phyloP scores from a whole-genome alignment of 2,113 vertebrate species.

The Oryzias woworae region DNA sequence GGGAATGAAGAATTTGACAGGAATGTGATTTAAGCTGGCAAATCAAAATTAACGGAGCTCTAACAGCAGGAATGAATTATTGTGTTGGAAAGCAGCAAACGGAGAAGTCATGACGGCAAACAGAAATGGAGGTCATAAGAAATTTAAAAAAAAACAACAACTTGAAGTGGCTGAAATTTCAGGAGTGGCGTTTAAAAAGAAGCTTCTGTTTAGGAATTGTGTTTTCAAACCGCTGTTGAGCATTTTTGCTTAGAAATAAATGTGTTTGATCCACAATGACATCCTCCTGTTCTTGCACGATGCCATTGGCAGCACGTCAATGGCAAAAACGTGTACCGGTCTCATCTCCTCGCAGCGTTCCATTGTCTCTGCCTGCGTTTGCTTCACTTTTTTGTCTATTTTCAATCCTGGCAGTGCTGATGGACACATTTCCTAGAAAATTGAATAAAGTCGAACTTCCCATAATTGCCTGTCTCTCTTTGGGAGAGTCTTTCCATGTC shows the following conservation, averaged over 20 bases:
- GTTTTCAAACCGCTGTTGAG: background rate
- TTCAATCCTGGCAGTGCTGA: background rate
- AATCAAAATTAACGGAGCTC: constrained; percentile 1
- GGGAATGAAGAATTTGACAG: background rate
- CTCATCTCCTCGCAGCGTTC: constrained; percentile 20
- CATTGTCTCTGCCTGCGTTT: constrained; percentile 9
- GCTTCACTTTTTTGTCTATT: background rate
- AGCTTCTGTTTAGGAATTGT: constrained; percentile 10
- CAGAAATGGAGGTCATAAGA: background rate
- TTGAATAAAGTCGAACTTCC: constrained; percentile 28
- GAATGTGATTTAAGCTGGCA: background rate
- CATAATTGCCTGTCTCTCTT: constrained; percentile 26
- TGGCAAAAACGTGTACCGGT: constrained; percentile 13
- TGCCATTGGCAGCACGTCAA: constrained; percentile 26
- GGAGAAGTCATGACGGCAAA: background rate
- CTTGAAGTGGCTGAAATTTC: background rate
- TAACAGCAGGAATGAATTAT: constrained; percentile 6
- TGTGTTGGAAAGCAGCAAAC: background rate
- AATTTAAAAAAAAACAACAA: background rate
- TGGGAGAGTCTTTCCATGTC: constrained; percentile 33
- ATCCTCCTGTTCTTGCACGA: constrained; percentile 6
- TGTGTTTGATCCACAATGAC: constrained; percentile 23
- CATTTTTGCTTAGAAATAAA: constrained; percentile 7
- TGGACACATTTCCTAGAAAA: constrained; percentile 22
- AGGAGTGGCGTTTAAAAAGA: background rate